A percentile compares a stretch with the other conserved stretches of the same genome.
These are phyloP conservation scores for Thalpophila matura DNA, from an alignment of 2,888 invertebrate species.

Conservation along the genomic window DNA sequence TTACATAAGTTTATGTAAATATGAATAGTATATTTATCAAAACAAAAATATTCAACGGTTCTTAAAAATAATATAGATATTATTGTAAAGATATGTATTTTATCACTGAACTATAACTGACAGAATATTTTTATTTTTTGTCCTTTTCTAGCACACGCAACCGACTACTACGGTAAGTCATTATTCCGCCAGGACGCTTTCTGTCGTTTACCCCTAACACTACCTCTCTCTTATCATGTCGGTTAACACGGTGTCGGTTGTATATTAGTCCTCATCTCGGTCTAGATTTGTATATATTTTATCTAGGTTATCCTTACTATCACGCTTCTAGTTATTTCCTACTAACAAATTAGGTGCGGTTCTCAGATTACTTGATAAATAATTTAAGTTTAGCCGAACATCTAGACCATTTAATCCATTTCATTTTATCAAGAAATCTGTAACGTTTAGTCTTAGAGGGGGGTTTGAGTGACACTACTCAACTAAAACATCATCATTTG, in stretches of 20 bases:
- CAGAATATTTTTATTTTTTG: conserved; percentile 86
- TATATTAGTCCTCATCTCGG: conserved; percentile 76
- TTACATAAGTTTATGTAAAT: conserved; percentile 61
- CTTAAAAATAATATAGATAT: conserved; percentile 39
- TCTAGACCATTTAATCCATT: conserved; percentile 57
- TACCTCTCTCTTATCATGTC: conserved; percentile 73
- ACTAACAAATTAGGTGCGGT: conserved; percentile 84
- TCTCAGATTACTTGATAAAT: conserved; percentile 85
- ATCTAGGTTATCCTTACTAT: conserved; percentile 76
- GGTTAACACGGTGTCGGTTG: conserved; percentile 87
- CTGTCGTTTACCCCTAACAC: conserved; percentile 77
- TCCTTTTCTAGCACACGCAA: conserved; percentile 96
- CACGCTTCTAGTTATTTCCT: conserved; percentile 88
- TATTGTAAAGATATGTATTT: conserved; percentile 61
- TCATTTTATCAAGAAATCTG: conserved; percentile 84
- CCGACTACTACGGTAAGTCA: conserved; percentile 99
- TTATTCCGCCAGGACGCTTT: conserved; percentile 92
- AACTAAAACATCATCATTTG: conserved; percentile 68
- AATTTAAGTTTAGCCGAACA: conserved; percentile 35
- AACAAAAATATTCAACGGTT: conserved; percentile 63
- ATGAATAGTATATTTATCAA: conserved; percentile 52
- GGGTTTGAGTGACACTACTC: conserved; percentile 73
- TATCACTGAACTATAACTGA: conserved; percentile 74
- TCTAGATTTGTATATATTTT: conserved; percentile 83
- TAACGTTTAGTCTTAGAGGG: conserved; percentile 66